Evolutionary conservation across 2,113 vertebrate species (phyloP).

Genomic region (Rousettus leschenaultii): DNA sequence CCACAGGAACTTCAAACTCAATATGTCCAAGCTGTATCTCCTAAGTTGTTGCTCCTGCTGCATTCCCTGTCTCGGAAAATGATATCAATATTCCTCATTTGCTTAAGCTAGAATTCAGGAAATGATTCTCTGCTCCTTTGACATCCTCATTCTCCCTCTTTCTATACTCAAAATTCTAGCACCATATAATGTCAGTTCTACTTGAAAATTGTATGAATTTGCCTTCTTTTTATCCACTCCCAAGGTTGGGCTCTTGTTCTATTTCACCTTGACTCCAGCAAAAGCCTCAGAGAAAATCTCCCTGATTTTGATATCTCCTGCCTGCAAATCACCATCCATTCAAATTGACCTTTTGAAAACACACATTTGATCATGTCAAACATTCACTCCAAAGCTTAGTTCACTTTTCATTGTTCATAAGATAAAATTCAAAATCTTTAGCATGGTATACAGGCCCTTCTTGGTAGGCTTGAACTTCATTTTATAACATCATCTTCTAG

Average conservation of each 20-base stretch:
- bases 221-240: background rate
- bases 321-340: background rate
- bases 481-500: background rate
- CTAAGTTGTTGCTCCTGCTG: background rate
- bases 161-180: background rate
- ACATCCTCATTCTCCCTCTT: background rate
- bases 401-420: background rate
- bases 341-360: background rate
- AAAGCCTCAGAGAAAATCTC: background rate
- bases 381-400: background rate
- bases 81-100: background rate
- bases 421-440: background rate
- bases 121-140: background rate
- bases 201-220: constrained; percentile 2
- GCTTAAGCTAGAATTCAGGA: background rate
- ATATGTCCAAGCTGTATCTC: background rate
- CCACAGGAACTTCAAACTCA: background rate
- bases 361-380: background rate
- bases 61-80: background rate
- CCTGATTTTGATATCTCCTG: background rate
- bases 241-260: background rate
- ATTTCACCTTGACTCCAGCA: background rate
- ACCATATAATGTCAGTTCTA: background rate
- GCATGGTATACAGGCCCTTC: background rate
- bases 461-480: background rate